phyloP scores from a whole-genome alignment of 2,797 vertebrate species.

The Adrianichthys oophorus region DNA sequence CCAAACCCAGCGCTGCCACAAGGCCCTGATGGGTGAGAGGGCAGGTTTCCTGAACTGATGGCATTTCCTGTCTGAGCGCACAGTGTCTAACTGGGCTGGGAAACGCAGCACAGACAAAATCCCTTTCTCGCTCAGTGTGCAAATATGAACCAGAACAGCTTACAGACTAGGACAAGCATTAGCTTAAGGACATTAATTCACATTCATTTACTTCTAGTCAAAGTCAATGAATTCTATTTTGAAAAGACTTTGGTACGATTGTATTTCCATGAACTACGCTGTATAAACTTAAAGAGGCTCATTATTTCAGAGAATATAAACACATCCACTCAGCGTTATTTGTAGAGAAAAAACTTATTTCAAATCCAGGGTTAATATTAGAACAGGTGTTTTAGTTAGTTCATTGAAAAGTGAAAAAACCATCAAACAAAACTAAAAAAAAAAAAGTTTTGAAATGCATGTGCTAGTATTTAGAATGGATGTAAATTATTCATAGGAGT shows the following conservation, averaged over 20 bases:
- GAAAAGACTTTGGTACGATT: constrained; percentile 1
- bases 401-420: too few species aligned
- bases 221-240: background rate
- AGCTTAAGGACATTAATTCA: background rate
- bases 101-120: constrained; percentile 6
- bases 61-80: constrained; percentile 45
- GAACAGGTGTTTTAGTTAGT: too few species aligned
- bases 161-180: too few species aligned
- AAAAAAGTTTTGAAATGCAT: too few species aligned
- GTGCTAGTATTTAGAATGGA: too few species aligned
- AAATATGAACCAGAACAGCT: background rate
- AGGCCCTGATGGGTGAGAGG: constrained; percentile 44
- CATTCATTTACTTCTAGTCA: background rate
- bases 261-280: background rate
- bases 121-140: constrained; percentile 10
- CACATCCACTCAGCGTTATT: background rate
- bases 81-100: constrained; percentile 31
- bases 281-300: background rate
- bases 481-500: too few species aligned
- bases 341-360: too few species aligned
- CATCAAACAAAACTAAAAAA: too few species aligned
- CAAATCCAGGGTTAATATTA: too few species aligned
- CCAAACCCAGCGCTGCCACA: constrained; percentile 33
- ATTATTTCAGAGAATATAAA: background rate
- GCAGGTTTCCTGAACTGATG: constrained; percentile 57